phyloP scores from a whole-genome alignment of 2,888 invertebrate genomes.

The Zygaena filipendulae region DNA sequence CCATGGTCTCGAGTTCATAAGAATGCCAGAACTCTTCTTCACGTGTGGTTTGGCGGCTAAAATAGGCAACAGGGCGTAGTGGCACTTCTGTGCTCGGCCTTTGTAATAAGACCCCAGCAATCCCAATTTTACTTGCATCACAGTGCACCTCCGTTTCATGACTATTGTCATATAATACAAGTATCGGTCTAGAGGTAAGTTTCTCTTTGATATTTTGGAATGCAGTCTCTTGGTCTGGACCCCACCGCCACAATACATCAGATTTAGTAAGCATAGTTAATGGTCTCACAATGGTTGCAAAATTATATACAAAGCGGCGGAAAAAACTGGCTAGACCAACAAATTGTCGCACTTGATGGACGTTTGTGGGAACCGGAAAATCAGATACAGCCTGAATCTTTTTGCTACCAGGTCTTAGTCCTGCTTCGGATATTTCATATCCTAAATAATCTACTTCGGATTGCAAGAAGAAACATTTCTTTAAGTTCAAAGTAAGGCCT shows the following conservation, averaged over 20 bases:
- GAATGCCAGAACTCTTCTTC: slow-evolving; percentile 26
- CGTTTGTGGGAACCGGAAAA: slow-evolving; percentile 17
- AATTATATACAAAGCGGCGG: slow-evolving; percentile 18
- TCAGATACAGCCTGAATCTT: slow-evolving; percentile 16
- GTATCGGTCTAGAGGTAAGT: slow-evolving; percentile 5
- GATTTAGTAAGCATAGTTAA: slow-evolving; percentile 5
- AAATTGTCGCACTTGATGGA: slow-evolving; percentile 22
- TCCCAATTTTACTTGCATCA: slow-evolving; percentile 9
- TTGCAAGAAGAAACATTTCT: slow-evolving; percentile 2
- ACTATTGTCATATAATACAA: slow-evolving; percentile 9
- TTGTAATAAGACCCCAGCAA: slow-evolving; percentile 10
- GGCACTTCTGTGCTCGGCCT: neutral
- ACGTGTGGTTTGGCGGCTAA: slow-evolving; percentile 23
- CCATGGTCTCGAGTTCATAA: slow-evolving; percentile 21
- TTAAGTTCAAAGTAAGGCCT: slow-evolving; percentile 3
- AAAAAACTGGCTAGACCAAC: too few relatives aligned
- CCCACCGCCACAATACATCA: slow-evolving; percentile 6
- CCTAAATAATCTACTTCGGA: slow-evolving; percentile 3
- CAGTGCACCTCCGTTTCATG: slow-evolving; percentile 11
- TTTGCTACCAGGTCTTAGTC: slow-evolving; percentile 1
- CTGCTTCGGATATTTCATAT: slow-evolving; percentile 1
- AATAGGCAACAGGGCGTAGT: slow-evolving; percentile 19
- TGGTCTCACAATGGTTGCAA: slow-evolving; percentile 7
- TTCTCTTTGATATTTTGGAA: slow-evolving; percentile 3
- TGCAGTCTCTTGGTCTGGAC: slow-evolving; percentile 5